These are phyloP conservation scores for Vannuccia rotundouncinata DNA, from an alignment of 2,888 invertebrate genomes.

Conservation along the genomic window DNA sequence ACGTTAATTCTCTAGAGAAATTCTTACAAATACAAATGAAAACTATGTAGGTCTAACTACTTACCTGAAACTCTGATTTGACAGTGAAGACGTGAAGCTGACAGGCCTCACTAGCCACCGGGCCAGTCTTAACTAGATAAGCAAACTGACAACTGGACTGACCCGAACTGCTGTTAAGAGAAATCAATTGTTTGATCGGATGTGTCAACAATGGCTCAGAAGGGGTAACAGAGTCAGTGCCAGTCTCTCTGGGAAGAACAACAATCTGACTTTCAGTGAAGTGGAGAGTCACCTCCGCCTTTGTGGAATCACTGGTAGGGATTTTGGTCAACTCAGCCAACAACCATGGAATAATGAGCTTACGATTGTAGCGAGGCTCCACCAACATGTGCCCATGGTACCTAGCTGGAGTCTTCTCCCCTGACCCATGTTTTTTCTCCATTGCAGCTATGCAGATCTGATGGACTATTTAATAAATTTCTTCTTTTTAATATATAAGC, in stretches of 20 bases:
- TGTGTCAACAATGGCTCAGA: neutral
- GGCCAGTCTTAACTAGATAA: neutral
- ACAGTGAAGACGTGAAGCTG: neutral
- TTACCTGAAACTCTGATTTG: slow-evolving; percentile 14
- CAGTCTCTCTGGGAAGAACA: too few relatives aligned
- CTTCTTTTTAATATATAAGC: too few relatives aligned
- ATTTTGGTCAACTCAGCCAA: neutral
- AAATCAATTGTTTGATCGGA: neutral
- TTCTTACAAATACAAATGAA: too few relatives aligned
- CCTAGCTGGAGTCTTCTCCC: neutral
- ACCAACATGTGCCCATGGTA: neutral
- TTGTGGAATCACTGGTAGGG: neutral
- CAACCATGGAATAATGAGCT: neutral
- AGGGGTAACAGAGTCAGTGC: neutral
- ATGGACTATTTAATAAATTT: too few relatives aligned
- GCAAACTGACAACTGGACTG: neutral
- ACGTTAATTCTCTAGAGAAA: too few relatives aligned
- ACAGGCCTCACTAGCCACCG: neutral
- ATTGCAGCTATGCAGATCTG: too few relatives aligned
- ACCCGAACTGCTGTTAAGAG: neutral
- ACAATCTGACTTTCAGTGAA: neutral
- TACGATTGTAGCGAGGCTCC: neutral
- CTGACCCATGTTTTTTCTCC: too few relatives aligned
- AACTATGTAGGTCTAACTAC: too few relatives aligned
- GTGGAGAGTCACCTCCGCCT: neutral